Base-by-base conservation (phyloP, 2,113 vertebrate genomes). In the Oncorhynchus kisutch region DNA sequence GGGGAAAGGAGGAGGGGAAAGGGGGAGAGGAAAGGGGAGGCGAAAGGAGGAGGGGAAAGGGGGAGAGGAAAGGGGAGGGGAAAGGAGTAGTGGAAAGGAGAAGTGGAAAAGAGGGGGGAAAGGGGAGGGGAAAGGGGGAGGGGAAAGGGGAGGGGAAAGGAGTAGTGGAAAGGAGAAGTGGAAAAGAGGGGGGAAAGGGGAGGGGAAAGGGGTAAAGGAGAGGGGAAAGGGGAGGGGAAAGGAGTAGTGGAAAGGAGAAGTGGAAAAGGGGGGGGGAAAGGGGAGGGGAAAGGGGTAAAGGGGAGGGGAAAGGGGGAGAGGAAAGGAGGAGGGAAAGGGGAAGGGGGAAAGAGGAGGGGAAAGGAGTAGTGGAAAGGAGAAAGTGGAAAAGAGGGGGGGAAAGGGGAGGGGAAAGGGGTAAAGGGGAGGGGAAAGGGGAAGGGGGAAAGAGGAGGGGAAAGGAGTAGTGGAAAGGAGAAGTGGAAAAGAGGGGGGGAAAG, bases 261-360 rank as follows among this genome's bases (percentile, higher is more conserved):
- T 0, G 6, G 31, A 34, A 7, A 7, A n/a, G 6, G 31, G 5
- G 5, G 1, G 5, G 1, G 5, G 31, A 1, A 1, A 5, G 29
- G 29, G 6, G 34, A 2, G 72, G 68, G 5, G 5, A 31, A 31
- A 31, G 72, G 69, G 69, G 13, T 18, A 1, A 67, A 77, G 75
- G 93, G 92, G 91, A 88, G 87, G 94, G 94, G 93, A 94, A 70
- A 70, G 18, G 12, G 0, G 4, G 29, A 5, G 29, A 0, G 29
- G 5, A 31, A 31, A 31, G 4, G 29, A 1, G 29, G 29, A 5
- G 29, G 29, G 29, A 31, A 31, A 31, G 29, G 29, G 29, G 5
- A 5, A n/a, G n/a, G 29, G 0, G 29, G 5, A 31, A 31, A 5
- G 31, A 0, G 31, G 31, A 31, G 31, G 5, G 5, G 31, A 6